These are phyloP conservation scores for Pantala flavescens DNA, from an alignment of 1,140 invertebrate genomes.

Conservation along the genomic window DNA sequence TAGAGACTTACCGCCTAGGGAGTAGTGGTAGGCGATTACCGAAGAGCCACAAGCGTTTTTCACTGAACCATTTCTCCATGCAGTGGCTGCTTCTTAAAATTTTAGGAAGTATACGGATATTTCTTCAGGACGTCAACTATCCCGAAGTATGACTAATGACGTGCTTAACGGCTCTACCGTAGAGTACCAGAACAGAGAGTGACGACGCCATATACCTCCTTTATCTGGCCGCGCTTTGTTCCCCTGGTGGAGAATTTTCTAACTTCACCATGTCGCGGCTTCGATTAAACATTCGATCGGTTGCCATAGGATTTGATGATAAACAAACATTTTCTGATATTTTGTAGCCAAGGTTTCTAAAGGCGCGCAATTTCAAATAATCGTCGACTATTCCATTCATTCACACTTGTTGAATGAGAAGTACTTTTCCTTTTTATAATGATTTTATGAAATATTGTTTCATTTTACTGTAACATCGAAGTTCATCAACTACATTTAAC, in stretches of 20 bases:
- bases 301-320: background rate
- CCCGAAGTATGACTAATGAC: background rate
- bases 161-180: background rate
- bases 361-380: no score
- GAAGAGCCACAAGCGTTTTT: conserved; percentile 75
- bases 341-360: no score
- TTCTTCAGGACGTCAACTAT: background rate
- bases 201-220: background rate
- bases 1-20: conserved; percentile 54
- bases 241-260: background rate
- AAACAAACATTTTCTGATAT: no score
- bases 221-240: background rate
- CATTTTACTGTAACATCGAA: no score
- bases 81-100: conserved; percentile 28
- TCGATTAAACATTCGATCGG: conserved; percentile 9
- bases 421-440: no score
- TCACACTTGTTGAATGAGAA: no score
- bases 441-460: no score
- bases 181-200: background rate
- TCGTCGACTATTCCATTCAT: no score
- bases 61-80: conserved; percentile 83
- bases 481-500: no score
- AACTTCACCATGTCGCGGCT: background rate
- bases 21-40: conserved; percentile 71
- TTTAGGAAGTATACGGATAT: background rate